phyloP scores from a whole-genome alignment of 2,797 vertebrate species.

The Clarias pachynema region DNA sequence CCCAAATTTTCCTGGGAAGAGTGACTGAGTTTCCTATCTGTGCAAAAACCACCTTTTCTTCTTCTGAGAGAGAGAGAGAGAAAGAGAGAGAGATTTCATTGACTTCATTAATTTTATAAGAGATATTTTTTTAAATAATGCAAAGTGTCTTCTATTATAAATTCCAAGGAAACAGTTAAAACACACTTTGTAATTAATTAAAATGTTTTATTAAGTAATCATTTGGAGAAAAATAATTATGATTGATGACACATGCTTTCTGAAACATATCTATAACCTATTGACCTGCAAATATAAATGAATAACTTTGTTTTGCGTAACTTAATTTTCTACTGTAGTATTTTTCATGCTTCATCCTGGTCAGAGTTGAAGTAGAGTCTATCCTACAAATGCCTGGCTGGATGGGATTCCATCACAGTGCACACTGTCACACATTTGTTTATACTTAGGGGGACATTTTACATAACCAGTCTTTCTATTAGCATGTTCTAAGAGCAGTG shows the following conservation, averaged over 20 bases:
- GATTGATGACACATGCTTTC: not conserved
- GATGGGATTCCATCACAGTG: not conserved
- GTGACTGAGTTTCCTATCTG: conserved; percentile 31
- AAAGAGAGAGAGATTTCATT: not conserved
- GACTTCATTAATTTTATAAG: not conserved
- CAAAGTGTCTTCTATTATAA: not conserved
- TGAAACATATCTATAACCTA: not conserved
- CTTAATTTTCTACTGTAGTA: not conserved
- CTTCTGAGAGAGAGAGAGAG: conserved; percentile 34
- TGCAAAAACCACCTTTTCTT: conserved; percentile 49
- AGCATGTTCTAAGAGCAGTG: not conserved
- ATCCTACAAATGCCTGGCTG: not conserved
- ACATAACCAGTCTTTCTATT: not conserved
- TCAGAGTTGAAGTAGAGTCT: not conserved
- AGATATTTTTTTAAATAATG: not conserved
- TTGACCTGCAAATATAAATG: not conserved
- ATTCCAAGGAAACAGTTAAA: not conserved
- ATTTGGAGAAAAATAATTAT: conserved; percentile 5
- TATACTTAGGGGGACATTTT: no score
- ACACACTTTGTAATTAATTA: not conserved
- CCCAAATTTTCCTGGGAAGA: fast-evolving
- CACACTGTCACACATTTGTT: not conserved
- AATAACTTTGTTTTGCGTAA: not conserved
- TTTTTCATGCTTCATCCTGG: conserved; percentile 1
- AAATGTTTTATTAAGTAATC: not conserved